Conservation (phyloP, 2,797 vertebrate genomes). For the Adrianichthys oophorus region DNA sequence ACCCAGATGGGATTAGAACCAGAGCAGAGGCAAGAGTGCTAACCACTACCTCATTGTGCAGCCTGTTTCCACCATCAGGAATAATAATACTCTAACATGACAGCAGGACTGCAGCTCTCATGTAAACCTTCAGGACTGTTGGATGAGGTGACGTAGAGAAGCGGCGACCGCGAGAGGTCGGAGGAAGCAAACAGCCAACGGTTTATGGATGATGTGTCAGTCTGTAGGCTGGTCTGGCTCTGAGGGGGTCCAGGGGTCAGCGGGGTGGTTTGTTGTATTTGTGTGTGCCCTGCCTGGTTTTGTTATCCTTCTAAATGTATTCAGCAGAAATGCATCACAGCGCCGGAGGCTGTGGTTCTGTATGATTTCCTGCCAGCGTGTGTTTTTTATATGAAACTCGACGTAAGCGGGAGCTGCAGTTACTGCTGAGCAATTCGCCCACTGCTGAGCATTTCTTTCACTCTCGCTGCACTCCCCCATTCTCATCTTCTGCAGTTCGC, state of each 20-base stretch:
- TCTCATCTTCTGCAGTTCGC: conserved; percentile 25
- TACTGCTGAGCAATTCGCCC: conserved; percentile 65
- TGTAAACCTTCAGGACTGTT: too few species aligned
- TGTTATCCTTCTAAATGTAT: conserved; percentile 59
- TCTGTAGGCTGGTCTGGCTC: conserved; percentile 58
- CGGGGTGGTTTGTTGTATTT: conserved; percentile 19
- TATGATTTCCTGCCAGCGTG: conserved; percentile 58
- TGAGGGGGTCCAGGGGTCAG: conserved; percentile 59
- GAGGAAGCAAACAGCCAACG: conserved; percentile 28
- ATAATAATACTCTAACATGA: too few species aligned
- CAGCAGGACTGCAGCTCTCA: too few species aligned
- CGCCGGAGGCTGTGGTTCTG: conserved; percentile 49
- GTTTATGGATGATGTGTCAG: conserved; percentile 36
- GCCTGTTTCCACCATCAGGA: too few species aligned
- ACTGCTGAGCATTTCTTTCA: conserved; percentile 51
- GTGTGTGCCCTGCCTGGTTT: conserved; percentile 32
- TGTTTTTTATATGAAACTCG: conserved; percentile 58
- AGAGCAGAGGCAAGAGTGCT: too few species aligned
- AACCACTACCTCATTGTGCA: too few species aligned
- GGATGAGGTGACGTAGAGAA: conserved; percentile 25
- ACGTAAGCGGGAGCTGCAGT: conserved; percentile 54
- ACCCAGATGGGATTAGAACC: too few species aligned
- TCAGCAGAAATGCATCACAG: conserved; percentile 57
- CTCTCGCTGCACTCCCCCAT: conserved; percentile 14
- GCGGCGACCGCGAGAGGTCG: conserved; percentile 34